Evolutionary conservation across 2,797 vertebrate species (phyloP), one percentile per base, ranked within the genome.

Genomic region (Taenioides sp.): DNA sequence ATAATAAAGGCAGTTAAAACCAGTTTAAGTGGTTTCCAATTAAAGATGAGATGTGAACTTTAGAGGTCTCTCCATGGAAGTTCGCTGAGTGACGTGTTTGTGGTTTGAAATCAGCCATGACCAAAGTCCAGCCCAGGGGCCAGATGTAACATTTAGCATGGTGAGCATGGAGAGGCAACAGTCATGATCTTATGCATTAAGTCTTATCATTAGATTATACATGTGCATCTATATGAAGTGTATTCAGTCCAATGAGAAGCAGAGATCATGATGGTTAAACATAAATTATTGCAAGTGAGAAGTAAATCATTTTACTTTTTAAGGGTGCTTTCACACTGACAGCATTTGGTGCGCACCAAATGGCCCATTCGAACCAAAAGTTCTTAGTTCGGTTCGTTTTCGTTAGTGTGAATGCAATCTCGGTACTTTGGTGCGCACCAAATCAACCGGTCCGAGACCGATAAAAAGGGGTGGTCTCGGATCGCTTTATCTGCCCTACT

Each of bases 21-120:
- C 60, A 79, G 73, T 70, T 80, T 52, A 82, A 88, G 87, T 86
- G 86, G 85, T 80, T 88, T 89, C 80, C 74, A 71, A 82, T 71
- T 50, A 68, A 77, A 84, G 80, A 76, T 81, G 75, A 79, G 82
- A 91, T 69, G 73, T 57, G 71, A 52, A 78, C 75, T 69, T 85
- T 76, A 84, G 74, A 55, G 69, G 74, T 74, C 14, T 74, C 73
- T 80, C 74, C 25, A 25, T 69, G 72, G 74, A 76, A 67, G 71
- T 69, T 59, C 25, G 65, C 68, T 67, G 65, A 5, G 25, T 75
- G 82, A 83, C 52, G 40, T 37, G 18, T 60, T 70, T 75, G 80
- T 63, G 80, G 79, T 71, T 74, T 69, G 50, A 52, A 79, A 80
- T 69, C 37, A 69, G 73, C 70, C 69, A 74, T 52, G 71, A 73